Conservation (phyloP, 2,113 vertebrate genomes). For the Limnothrissa miodon region DNA sequence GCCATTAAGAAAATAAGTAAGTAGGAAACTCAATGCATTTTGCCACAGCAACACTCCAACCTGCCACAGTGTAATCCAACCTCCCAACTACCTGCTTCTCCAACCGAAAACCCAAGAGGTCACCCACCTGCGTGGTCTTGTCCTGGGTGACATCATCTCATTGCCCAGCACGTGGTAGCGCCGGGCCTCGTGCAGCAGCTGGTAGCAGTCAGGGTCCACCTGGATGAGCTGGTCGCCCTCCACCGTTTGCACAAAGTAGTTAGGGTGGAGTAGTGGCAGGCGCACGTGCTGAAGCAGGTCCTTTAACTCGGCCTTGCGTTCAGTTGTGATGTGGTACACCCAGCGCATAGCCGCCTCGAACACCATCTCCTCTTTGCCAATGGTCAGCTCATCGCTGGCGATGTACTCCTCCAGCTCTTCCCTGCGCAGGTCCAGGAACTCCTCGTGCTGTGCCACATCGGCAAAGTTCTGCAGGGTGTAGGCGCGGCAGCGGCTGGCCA, state of each 20-base stretch:
- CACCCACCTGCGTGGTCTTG: slow-evolving; percentile 88
- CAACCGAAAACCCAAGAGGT: neutral
- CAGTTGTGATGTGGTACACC: slow-evolving; percentile 86
- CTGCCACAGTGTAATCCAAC: too few species aligned
- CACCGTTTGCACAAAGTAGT: slow-evolving; percentile 98
- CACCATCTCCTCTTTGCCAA: slow-evolving; percentile 91
- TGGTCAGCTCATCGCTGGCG: slow-evolving; percentile 86
- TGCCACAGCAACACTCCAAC: neutral
- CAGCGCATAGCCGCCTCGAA: slow-evolving; percentile 97
- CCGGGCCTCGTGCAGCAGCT: slow-evolving; percentile 93
- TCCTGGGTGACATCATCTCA: slow-evolving; percentile 98
- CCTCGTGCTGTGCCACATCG: slow-evolving; percentile 76
- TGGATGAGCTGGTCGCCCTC: slow-evolving; percentile 96
- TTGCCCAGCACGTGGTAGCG: slow-evolving; percentile 97
- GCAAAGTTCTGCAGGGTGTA: slow-evolving; percentile 86
- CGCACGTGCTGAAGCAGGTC: slow-evolving; percentile 91
- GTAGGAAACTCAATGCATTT: too few species aligned
- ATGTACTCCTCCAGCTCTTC: slow-evolving; percentile 96
- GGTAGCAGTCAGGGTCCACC: slow-evolving; percentile 93
- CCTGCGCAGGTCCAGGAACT: slow-evolving; percentile 56
- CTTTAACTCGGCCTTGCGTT: slow-evolving; percentile 82
- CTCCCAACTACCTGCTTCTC: slow-evolving; percentile 25
- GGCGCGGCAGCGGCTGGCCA: slow-evolving; percentile 84
- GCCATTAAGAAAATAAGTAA: too few species aligned
- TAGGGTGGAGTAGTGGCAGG: slow-evolving; percentile 90